Evolutionary conservation across 2,888 invertebrate genomes (phyloP).

Genomic region (Aspidiotus rigidus): DNA sequence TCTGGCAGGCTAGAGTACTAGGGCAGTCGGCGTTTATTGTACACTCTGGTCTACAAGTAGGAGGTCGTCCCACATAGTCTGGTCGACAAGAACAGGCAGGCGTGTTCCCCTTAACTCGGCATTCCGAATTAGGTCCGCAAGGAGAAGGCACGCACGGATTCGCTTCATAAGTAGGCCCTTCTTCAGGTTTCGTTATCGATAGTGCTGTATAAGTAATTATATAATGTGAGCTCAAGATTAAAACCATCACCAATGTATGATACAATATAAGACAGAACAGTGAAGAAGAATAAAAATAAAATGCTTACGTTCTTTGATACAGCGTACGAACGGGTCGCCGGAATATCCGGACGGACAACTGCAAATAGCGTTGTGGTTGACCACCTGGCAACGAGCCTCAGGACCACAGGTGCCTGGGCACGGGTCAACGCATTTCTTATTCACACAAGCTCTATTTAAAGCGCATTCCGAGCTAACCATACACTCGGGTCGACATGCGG

Average conservation of each 20-base stretch:
- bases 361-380: conserved; percentile 72
- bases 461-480: conserved; percentile 67
- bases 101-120: conserved; percentile 63
- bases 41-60: conserved; percentile 79
- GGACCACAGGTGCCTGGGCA: conserved; percentile 43
- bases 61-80: conserved; percentile 71
- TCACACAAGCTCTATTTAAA: conserved; percentile 53
- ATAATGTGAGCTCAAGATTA: not conserved
- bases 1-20: conserved; percentile 70
- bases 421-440: conserved; percentile 53
- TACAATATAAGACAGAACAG: not conserved
- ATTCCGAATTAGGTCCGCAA: conserved; percentile 75
- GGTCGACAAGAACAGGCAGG: conserved; percentile 71
- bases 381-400: conserved; percentile 60
- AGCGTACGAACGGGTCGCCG: conserved; percentile 56
- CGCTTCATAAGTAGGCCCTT: conserved; percentile 41
- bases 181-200: conserved; percentile 43
- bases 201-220: conserved; percentile 41
- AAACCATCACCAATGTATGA: not conserved
- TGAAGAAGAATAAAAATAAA: not conserved
- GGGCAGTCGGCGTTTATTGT: conserved; percentile 75
- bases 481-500: conserved; percentile 58
- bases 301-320: conserved; percentile 41
- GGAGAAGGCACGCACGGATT: conserved; percentile 75
- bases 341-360: conserved; percentile 54